Percentiles rank a stretch among this genome's conserved stretches.
phyloP scores from a whole-genome alignment of 2,797 vertebrate genomes.

The Geotrypetes seraphini region DNA sequence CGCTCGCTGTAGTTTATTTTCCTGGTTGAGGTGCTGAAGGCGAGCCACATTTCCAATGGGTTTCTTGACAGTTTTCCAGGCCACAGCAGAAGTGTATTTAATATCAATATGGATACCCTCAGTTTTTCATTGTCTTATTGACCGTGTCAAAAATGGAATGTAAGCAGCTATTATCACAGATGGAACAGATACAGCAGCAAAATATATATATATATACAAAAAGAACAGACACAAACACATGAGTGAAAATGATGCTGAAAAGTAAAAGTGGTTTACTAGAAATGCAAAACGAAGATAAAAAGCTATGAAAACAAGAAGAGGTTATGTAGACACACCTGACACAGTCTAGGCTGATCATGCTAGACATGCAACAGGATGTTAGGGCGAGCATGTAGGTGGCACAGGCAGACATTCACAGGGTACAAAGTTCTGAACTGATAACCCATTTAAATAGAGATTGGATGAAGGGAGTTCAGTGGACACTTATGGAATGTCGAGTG shows the following conservation, averaged over 20 bases:
- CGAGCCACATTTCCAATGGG: constrained; percentile 37
- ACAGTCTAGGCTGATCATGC: constrained; percentile 14
- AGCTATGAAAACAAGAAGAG: constrained; percentile 38
- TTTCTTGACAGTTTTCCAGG: constrained; percentile 40
- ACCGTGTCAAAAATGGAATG: constrained; percentile 52
- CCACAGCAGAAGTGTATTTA: constrained; percentile 52
- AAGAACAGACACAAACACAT: constrained; percentile 34
- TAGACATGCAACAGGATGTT: constrained; percentile 76
- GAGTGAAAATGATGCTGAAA: constrained; percentile 49
- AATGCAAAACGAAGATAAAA: constrained; percentile 41
- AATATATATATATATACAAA: no score
- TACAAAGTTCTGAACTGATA: constrained; percentile 32
- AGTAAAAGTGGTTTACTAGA: constrained; percentile 44
- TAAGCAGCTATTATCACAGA: constrained; percentile 41
- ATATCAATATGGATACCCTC: constrained; percentile 39
- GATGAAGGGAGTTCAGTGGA: constrained; percentile 7
- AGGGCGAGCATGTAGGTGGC: constrained; percentile 59
- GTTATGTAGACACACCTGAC: constrained; percentile 47
- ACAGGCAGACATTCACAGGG: constrained; percentile 66
- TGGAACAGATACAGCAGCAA: constrained; percentile 51
- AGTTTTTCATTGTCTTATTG: constrained; percentile 39
- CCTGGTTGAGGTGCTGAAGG: constrained; percentile 42
- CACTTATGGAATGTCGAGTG: constrained; percentile 22
- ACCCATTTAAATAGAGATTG: constrained; percentile 31
- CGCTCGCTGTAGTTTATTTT: constrained; percentile 40